Base-by-base conservation (phyloP, 2,113 vertebrate genomes). In the Xenopus borealis region DNA sequence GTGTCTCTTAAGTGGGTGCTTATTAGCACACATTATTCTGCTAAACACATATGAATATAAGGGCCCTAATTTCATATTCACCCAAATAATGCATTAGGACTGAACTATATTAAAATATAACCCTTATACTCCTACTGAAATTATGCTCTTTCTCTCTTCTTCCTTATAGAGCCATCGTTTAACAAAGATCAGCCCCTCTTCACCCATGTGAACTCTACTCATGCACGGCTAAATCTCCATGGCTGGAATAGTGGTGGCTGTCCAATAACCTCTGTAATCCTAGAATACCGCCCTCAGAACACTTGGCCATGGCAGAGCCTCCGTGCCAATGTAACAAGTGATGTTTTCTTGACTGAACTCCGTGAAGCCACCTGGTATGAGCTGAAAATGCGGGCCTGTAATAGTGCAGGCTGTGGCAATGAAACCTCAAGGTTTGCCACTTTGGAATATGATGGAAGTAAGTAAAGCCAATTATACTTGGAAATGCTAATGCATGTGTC, bases 361-460 rank as follows among this genome's bases (percentile, higher is more conserved):
- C 94, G 94, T 0, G 97, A 98, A 87, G 97, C 96, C 77, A 98
- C 97, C 0, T 99, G 97, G 97, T 99, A 98, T 4, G 97, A 98
- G 85, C 88, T 99, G 64, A 96, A 97, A 84, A 98, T 99, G 96
- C 92, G 95, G 83, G 96, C 95, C 0, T 99, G 97, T 79, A 99
- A 99, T 93, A 98, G 95, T 3, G 97, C 97, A 0, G 97, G 97
- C 84, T 99, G 97, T 45, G 96, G 96, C 64, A 98, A 99, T 63
- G 95, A 99, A 89, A 97, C 89, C 4, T 66, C 94, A 1, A 94
- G 97, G 87, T 99, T 99, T 10, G 94, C 97, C 81, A 99, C 97
- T 3, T 86, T 98, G 85, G 95, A 98, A 90, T 98, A 96, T 0
- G 95, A 98, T 0, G 97, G 97, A 81, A 99, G 97, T 99, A 85